Base-by-base conservation (phyloP, 2,888 invertebrate genomes). In the Drosophila anceps region DNA sequence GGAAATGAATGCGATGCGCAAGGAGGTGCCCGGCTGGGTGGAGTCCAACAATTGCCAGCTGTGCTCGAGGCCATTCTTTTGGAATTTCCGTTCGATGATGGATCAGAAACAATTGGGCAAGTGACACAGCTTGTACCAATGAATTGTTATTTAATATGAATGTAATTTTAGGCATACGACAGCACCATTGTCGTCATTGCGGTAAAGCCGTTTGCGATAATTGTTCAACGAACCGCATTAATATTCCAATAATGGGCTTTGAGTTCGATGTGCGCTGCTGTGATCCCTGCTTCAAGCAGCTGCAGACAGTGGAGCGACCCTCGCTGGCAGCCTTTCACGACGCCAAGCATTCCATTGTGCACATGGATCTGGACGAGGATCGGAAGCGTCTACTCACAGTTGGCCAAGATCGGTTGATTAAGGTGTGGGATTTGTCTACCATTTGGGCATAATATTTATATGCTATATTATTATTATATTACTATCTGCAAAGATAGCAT, bases 41-140 rank as follows among this genome's bases (percentile, higher is more conserved):
- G 98, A 99, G 92, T 96, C 97, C 46, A 99, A 99, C 93, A 95
- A 96, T 46, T 99, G 99, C 93, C 97, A 99, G 94, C 94, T 98
- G 69, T 99, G 99, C 93, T 96, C 96, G 60, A 95, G 97, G 70
- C 99, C 99, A 27, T 99, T 99, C 94, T 99, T 99, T 93, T 99
- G 99, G 99, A 99, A 99, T 93, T 95, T 99, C 59, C 95, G 97
- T 76, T 98, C 98, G 13, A 99, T 99, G 99, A 98, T 99, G 97
- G 98, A 99, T 93, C 97, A 97, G 93, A 96, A 97, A 91, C 98
- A 97, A 92, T 94, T 99, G 61, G 95, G 95, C 94, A 71, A 77
- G 69, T 66, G 18, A 20, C 18, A 1, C 18, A 20, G 13, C 7
- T 18, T 18, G 10, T n/a, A n/a, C n/a, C 4, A 24, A 2, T 7